These are phyloP conservation scores for Holcopasites calliopsidis DNA, from an alignment of 1,140 invertebrate genomes.

Conservation along the genomic window DNA sequence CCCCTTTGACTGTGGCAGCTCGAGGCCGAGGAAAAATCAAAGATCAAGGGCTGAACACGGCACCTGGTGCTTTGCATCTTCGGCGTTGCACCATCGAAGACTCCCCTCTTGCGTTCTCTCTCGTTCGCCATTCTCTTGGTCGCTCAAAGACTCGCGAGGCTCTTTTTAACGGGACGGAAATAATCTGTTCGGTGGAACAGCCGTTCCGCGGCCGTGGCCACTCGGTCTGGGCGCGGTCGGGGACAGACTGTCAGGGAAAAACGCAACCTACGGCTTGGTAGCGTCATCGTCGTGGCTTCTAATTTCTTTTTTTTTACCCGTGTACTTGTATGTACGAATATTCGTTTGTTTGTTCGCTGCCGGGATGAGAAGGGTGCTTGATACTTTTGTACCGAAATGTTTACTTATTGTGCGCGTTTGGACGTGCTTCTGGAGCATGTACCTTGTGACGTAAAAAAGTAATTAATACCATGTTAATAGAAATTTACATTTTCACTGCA, in stretches of 20 bases:
- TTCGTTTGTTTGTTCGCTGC: background rate
- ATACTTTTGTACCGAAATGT: no score
- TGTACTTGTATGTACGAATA: background rate
- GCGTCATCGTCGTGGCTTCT: conserved; percentile 7
- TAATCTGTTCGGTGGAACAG: conserved; percentile 45
- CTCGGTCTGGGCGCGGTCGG: conserved; percentile 1
- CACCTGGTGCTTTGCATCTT: conserved; percentile 59
- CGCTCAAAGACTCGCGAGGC: background rate
- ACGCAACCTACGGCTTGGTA: background rate
- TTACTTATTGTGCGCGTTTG: no score
- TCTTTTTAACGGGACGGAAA: conserved; percentile 55
- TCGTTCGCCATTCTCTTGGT: conserved; percentile 22
- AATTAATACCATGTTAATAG: no score
- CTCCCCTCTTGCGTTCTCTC: conserved; percentile 29
- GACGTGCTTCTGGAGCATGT: no score
- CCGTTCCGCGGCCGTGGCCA: conserved; percentile 13
- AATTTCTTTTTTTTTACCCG: background rate
- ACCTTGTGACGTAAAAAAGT: no score
- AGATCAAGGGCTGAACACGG: conserved; percentile 33
- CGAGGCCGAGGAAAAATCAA: conserved; percentile 44
- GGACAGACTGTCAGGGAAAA: background rate
- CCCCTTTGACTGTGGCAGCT: conserved; percentile 1
- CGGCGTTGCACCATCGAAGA: conserved; percentile 45
- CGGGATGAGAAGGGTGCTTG: no score
- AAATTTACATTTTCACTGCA: no score